Base-by-base conservation (phyloP, 2,888 invertebrate species). In the Romanomermis culicivorax region DNA sequence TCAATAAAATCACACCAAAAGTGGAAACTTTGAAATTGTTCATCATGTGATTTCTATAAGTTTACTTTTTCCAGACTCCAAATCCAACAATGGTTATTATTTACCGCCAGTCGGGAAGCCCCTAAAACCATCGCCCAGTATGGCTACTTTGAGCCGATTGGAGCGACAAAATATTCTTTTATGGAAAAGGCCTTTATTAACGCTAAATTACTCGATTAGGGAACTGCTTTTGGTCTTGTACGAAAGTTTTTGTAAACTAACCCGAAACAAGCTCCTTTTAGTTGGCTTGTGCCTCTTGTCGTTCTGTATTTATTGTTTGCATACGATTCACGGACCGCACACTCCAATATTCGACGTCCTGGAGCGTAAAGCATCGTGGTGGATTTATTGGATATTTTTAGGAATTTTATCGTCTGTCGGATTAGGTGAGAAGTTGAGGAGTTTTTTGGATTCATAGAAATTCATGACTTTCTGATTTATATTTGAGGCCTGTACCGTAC, bases 341-440 rank as follows among this genome's bases (percentile, higher is more conserved):
- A n/a, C 14, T 11, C 47, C 47, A 45, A 11, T 45, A 17, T n/a
- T 52, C 42, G n/a, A 42, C 36, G 58, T 62, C 56, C 47, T 72
- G 52, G 68, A 70, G 57, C 66, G 66, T 58, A 65, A 71, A 58
- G 61, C 74, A 43, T 64, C 79, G 52, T 84, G 84, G 83, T 83
- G 80, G 76, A 74, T 80, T 14, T 88, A 87, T 75, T 93, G 91
- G 91, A 77, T 88, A 58, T 80, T 84, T 14, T 77, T 93, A 51
- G 97, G 97, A 20, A 83, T 99, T 42, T 78, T 95, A 61, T 95
- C 93, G 43, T 93, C 93, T 0, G 89, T 97, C 55, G 97, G 97
- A 0, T 55, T 45, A 36, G 36, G 36, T 36, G 36, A 36, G 17
- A 36, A 11, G 7, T 36, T 36, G 17, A 36, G 17, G 36, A 11